Percentiles rank a stretch among this genome's conserved stretches.
Evolutionary conservation across 2,797 vertebrate species (phyloP).

Genomic region (Manis crassicaudata): DNA sequence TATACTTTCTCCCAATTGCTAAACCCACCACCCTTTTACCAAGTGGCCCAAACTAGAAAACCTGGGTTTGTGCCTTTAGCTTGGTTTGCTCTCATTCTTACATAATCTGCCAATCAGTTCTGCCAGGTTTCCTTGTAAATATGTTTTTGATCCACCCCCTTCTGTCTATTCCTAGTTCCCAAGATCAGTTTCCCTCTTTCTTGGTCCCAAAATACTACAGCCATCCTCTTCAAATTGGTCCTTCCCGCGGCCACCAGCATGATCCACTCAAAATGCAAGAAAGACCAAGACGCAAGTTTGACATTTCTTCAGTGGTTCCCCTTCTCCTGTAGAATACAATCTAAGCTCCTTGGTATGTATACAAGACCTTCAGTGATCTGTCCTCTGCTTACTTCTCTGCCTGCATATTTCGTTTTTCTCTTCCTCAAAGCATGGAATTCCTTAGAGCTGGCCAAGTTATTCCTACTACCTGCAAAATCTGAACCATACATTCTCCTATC

Average conservation of each 20-base stretch:
- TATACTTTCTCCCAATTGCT: background rate
- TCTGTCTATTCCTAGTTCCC: conserved; percentile 59
- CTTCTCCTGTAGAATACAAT: background rate
- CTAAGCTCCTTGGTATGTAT: background rate
- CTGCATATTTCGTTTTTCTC: background rate
- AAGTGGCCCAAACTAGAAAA: background rate
- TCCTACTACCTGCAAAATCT: conserved; percentile 14
- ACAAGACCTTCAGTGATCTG: background rate
- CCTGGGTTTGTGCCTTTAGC: conserved; percentile 2
- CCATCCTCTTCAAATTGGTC: conserved; percentile 20
- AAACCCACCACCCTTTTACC: background rate
- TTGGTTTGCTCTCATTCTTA: conserved; percentile 40
- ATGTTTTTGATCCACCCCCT: background rate
- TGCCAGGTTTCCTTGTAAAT: conserved; percentile 24
- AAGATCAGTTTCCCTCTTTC: conserved; percentile 34
- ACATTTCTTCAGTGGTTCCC: background rate
- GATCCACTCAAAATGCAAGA: conserved; percentile 11
- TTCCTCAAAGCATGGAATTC: background rate
- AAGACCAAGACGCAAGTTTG: background rate
- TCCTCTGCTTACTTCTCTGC: background rate
- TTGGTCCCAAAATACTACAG: conserved; percentile 40
- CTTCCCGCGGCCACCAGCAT: background rate
- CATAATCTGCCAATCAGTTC: conserved; percentile 41
- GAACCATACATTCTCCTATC: background rate
- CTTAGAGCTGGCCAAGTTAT: background rate